Percentiles rank a stretch among this genome's conserved stretches.
Evolutionary conservation across 2,797 vertebrate species (phyloP).

Genomic region (Balearica regulorum): DNA sequence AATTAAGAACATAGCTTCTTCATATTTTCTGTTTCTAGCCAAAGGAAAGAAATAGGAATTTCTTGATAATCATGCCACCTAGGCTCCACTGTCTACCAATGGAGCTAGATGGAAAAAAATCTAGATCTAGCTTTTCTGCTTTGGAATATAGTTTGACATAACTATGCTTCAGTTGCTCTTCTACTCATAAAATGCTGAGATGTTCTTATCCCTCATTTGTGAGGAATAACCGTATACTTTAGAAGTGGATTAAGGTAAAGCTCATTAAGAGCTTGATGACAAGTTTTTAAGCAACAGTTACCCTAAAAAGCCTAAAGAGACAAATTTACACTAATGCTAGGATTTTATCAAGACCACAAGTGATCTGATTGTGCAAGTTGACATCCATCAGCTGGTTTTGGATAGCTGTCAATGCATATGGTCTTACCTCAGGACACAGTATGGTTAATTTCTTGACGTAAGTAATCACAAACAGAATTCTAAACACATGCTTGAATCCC

Average conservation of each 20-base stretch:
- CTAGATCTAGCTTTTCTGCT: not conserved
- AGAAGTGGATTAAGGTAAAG: not conserved
- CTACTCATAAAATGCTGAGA: not conserved
- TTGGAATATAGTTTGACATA: not conserved
- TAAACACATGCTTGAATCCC: conserved; percentile 9
- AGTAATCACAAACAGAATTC: conserved; percentile 16
- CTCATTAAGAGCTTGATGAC: not conserved
- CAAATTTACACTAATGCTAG: not conserved
- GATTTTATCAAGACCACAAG: not conserved
- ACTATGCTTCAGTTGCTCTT: not conserved
- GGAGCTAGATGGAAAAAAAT: not conserved
- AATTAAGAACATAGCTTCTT: not conserved
- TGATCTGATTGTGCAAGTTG: not conserved
- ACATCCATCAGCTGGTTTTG: not conserved
- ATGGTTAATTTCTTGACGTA: not conserved
- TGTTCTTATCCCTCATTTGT: not conserved
- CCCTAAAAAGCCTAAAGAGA: not conserved
- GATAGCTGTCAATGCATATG: not conserved
- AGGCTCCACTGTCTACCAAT: not conserved
- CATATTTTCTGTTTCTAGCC: not conserved
- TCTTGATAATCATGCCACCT: not conserved
- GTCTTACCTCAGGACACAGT: not conserved
- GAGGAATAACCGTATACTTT: not conserved
- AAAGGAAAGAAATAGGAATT: not conserved
- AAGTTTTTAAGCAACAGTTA: not conserved